These are phyloP conservation scores for Xestia xanthographa DNA, from an alignment of 2,888 invertebrate species.

Conservation along the genomic window DNA sequence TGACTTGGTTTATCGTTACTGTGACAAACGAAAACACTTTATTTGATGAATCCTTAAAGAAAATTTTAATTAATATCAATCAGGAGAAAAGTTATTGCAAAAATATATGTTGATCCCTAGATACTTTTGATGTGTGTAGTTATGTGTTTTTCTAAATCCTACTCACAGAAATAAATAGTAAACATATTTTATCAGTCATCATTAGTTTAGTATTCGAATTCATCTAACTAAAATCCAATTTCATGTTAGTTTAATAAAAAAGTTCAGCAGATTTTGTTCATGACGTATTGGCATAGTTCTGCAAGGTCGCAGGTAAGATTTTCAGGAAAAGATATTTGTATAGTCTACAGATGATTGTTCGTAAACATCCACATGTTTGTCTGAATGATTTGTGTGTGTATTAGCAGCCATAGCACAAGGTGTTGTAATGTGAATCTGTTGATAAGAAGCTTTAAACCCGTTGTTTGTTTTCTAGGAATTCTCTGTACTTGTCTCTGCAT, in stretches of 20 bases:
- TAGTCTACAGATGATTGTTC: constrained; percentile 52
- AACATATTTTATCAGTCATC: neutral
- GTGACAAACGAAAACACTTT: too few relatives aligned
- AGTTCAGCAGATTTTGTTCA: constrained; percentile 3
- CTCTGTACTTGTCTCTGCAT: constrained; percentile 1
- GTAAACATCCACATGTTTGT: constrained; percentile 49
- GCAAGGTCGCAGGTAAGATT: constrained; percentile 50
- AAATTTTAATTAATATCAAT: too few relatives aligned
- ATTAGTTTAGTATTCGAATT: neutral
- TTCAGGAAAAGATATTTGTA: constrained; percentile 50
- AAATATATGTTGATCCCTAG: too few relatives aligned
- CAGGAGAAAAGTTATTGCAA: too few relatives aligned
- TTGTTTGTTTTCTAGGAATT: neutral
- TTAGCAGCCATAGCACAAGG: constrained; percentile 13
- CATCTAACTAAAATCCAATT: neutral
- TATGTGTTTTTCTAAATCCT: neutral
- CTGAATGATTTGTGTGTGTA: constrained; percentile 41
- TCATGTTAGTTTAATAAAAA: constrained; percentile 4
- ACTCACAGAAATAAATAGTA: neutral
- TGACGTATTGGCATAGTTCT: constrained; percentile 31
- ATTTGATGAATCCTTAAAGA: too few relatives aligned
- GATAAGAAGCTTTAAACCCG: constrained; percentile 10
- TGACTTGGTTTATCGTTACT: too few relatives aligned
- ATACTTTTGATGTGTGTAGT: too few relatives aligned
- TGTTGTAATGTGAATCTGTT: constrained; percentile 22